Percentiles rank a stretch among this genome's conserved stretches.
phyloP scores from a whole-genome alignment of 2,113 vertebrate species.

The Andinoacara biseriatus region DNA sequence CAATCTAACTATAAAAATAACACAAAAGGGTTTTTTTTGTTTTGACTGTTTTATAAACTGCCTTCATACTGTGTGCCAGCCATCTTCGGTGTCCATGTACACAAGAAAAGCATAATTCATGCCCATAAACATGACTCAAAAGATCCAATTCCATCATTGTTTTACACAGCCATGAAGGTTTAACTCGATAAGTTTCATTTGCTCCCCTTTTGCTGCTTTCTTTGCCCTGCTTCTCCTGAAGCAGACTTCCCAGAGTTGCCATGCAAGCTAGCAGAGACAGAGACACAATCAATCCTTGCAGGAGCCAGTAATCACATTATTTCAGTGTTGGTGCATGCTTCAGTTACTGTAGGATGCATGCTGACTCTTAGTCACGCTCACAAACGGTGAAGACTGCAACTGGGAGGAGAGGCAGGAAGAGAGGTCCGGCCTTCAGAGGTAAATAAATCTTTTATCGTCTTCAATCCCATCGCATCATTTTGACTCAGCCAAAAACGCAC shows the following conservation, averaged over 20 bases:
- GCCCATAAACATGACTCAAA: neutral
- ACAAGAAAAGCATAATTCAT: neutral
- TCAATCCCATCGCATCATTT: conserved; percentile 23
- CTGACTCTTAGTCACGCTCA: neutral
- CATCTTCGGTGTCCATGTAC: neutral
- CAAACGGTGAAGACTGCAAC: neutral
- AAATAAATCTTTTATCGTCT: conserved; percentile 55
- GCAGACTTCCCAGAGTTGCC: conserved; percentile 43
- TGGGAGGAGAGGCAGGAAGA: neutral
- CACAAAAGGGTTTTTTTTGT: neutral
- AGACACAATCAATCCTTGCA: neutral
- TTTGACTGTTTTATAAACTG: neutral
- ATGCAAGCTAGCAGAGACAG: conserved; percentile 42
- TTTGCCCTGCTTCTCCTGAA: neutral
- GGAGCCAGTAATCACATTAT: conserved; percentile 22
- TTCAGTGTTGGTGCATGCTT: neutral
- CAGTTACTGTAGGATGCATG: neutral
- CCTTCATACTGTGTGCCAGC: neutral
- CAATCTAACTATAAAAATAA: neutral
- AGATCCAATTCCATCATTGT: neutral
- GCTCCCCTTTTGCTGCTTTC: neutral
- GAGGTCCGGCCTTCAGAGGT: conserved; percentile 10
- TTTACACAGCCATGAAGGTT: neutral
- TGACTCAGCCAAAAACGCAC: conserved; percentile 15
- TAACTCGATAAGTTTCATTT: no score